Conservation (phyloP, 2,113 vertebrate species). For the Falco punctatus region DNA sequence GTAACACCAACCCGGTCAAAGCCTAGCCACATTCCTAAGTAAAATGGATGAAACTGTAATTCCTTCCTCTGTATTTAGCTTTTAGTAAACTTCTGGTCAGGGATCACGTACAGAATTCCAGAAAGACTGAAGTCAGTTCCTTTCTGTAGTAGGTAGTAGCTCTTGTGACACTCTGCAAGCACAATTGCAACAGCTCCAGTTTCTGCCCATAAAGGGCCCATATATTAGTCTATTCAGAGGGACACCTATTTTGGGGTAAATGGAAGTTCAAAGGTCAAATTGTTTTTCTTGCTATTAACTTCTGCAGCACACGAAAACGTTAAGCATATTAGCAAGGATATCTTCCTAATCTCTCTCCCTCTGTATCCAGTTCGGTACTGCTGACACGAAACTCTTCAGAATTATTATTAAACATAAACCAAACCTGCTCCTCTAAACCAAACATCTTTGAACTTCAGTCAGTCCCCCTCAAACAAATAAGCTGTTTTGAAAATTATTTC, state of each 20-base stretch:
- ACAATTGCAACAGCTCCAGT: background rate
- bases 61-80: background rate
- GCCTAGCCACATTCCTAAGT: background rate
- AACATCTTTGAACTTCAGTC: conserved; percentile 83
- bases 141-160: background rate
- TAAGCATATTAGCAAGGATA: background rate
- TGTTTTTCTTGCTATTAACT: background rate
- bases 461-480: conserved; percentile 82
- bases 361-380: conserved; percentile 55
- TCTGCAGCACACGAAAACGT: background rate
- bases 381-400: conserved; percentile 73
- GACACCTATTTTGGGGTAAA: background rate
- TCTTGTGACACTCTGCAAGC: background rate
- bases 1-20: background rate
- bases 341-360: conserved; percentile 43
- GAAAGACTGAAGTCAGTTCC: background rate
- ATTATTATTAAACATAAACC: conserved; percentile 87
- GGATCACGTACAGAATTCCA: background rate
- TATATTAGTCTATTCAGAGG: background rate
- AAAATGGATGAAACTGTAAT: background rate
- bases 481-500: conserved; percentile 86
- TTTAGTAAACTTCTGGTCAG: background rate
- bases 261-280: background rate
- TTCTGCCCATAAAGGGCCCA: background rate
- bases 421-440: conserved; percentile 77